Evolutionary conservation across 53 echinoderm and acorn worm species (phyloP).

Genomic region (Stichopus horrens): DNA sequence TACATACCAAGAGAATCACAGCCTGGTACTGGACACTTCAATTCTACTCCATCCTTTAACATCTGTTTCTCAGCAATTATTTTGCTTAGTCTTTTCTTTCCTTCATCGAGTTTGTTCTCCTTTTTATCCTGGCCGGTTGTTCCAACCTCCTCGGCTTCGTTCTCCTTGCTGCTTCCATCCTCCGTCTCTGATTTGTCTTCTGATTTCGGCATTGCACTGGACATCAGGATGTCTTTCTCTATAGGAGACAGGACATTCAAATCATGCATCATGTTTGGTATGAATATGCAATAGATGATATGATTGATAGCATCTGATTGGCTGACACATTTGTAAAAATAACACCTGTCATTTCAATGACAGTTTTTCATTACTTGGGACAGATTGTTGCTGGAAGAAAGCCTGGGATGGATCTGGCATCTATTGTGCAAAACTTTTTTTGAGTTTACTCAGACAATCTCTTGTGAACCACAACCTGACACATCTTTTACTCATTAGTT

Average conservation of each 20-base stretch:
- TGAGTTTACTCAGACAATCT: too few relatives aligned
- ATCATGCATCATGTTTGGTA: neutral
- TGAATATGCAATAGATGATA: neutral
- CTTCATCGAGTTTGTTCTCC: slow-evolving; percentile 4
- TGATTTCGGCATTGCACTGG: slow-evolving; percentile 24
- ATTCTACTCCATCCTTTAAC: slow-evolving; percentile 80
- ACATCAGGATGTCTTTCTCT: neutral
- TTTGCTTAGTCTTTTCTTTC: slow-evolving; percentile 81
- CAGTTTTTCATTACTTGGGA: too few relatives aligned
- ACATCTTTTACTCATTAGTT: too few relatives aligned
- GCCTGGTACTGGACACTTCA: slow-evolving; percentile 89
- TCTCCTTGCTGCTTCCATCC: slow-evolving; percentile 59
- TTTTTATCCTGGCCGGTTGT: neutral
- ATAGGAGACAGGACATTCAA: neutral
- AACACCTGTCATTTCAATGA: too few relatives aligned
- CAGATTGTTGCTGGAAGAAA: too few relatives aligned
- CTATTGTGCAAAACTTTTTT: too few relatives aligned
- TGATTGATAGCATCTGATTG: neutral
- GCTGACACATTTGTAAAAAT: too few relatives aligned
- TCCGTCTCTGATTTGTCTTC: slow-evolving; percentile 40
- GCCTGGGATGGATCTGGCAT: too few relatives aligned
- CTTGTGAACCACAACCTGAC: too few relatives aligned
- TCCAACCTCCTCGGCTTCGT: slow-evolving; percentile 2
- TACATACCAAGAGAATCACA: slow-evolving; percentile 92
- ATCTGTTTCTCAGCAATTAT: slow-evolving; percentile 79